Percentiles rank a stretch among this genome's conserved stretches.
Conservation (phyloP, 92 coral and sea anemone genomes). For the Palythoa caribaeorum region DNA sequence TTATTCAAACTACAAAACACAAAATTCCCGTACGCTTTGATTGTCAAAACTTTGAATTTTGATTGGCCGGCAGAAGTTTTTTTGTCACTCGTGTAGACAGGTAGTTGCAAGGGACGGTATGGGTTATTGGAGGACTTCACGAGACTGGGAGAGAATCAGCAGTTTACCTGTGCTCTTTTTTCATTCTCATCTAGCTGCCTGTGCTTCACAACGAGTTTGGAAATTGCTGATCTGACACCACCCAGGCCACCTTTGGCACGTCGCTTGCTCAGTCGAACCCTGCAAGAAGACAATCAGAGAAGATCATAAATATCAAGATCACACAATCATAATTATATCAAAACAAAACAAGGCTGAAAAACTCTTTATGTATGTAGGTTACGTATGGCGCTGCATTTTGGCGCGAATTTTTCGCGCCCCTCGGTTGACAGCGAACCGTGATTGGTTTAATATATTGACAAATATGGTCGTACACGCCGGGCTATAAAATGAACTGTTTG, state of each 20-base stretch:
- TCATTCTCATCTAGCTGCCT: constrained; percentile 88
- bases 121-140: too few relatives aligned
- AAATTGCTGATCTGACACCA: constrained; percentile 97
- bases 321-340: not conserved
- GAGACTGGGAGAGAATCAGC: too few relatives aligned
- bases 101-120: too few relatives aligned
- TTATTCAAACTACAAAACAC: too few relatives aligned
- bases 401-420: not conserved
- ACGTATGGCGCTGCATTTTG: not conserved
- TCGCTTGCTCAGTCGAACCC: constrained; percentile 98
- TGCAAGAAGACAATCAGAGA: constrained; percentile 14
- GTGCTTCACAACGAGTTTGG: constrained; percentile 96
- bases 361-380: not conserved
- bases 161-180: constrained; percentile 84
- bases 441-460: not conserved
- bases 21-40: too few relatives aligned
- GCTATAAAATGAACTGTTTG: not conserved
- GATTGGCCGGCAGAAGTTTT: too few relatives aligned
- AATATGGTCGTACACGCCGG: not conserved
- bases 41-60: too few relatives aligned
- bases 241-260: constrained; percentile 97
- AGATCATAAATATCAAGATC: not conserved
- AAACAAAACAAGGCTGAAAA: not conserved
- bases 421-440: not conserved
- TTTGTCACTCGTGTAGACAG: too few relatives aligned